phyloP scores from a whole-genome alignment of 1,140 invertebrate genomes.

The Bombus sylvicola region DNA sequence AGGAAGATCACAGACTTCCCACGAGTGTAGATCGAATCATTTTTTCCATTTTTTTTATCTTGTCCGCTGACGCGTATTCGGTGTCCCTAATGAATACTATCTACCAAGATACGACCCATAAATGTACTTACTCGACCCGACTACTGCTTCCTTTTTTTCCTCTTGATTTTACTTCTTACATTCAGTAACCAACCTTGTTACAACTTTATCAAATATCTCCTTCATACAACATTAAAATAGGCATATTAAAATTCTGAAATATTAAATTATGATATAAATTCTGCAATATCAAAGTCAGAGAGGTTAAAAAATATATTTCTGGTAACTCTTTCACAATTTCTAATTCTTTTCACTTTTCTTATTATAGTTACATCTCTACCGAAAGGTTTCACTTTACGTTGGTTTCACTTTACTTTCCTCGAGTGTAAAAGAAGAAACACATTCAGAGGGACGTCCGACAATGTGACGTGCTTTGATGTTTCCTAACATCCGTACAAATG shows the following conservation, averaged over 20 bases:
- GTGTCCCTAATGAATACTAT: conserved; percentile 56
- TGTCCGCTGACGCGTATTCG: conserved; percentile 32
- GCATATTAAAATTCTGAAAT: not conserved
- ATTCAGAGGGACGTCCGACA: not conserved
- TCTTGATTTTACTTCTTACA: not conserved
- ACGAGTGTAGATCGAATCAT: conserved; percentile 43
- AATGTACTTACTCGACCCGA: conserved; percentile 36
- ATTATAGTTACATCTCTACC: too few species aligned
- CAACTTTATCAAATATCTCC: not conserved
- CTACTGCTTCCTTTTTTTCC: conserved; percentile 21
- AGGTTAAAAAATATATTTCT: not conserved
- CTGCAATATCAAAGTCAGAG: not conserved
- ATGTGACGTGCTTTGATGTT: conserved; percentile 27
- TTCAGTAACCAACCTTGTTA: conserved; percentile 9
- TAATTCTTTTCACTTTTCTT: not conserved
- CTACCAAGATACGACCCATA: conserved; percentile 42
- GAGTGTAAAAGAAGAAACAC: not conserved
- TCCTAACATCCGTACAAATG: conserved; percentile 16
- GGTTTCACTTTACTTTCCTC: not conserved
- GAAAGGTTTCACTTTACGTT: too few species aligned
- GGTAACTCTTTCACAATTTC: not conserved
- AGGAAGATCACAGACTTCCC: conserved; percentile 30
- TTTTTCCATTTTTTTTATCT: conserved; percentile 39
- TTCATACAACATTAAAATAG: not conserved
- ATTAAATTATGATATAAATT: not conserved